phyloP scores from a whole-genome alignment of 2,113 vertebrate genomes.

The Mustela lutreola region DNA sequence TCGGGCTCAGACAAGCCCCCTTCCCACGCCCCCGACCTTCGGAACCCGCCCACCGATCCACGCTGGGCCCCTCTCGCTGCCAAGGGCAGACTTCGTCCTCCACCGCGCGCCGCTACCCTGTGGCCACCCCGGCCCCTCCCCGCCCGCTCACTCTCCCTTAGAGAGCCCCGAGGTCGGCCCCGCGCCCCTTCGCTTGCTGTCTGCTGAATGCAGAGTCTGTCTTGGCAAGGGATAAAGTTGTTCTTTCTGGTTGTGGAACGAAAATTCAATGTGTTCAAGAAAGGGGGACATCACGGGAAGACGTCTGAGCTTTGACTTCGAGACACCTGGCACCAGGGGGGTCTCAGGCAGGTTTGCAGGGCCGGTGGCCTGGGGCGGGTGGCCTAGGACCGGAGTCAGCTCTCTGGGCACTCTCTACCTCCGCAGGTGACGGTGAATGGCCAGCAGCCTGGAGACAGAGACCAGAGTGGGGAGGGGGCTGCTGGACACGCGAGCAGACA shows the following conservation, averaged over 20 bases:
- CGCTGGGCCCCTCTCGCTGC: too few relatives aligned
- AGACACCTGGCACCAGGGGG: not conserved
- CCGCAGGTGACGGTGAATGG: not conserved
- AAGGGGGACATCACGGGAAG: not conserved
- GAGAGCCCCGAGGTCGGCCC: not conserved
- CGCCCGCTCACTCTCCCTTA: not conserved
- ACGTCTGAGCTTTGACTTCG: not conserved
- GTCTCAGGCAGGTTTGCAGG: not conserved
- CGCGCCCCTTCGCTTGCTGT: too few relatives aligned
- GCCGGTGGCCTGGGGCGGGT: not conserved
- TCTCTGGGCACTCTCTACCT: not conserved
- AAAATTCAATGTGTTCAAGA: not conserved
- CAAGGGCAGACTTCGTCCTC: too few relatives aligned
- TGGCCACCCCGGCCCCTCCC: too few relatives aligned
- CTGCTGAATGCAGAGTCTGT: not conserved
- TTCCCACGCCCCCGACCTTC: too few relatives aligned
- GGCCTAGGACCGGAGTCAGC: not conserved
- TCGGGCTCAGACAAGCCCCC: not conserved
- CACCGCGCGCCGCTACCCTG: fast-evolving
- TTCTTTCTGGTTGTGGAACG: not conserved
- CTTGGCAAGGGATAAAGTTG: not conserved
- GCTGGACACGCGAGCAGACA: not conserved
- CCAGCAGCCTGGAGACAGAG: not conserved
- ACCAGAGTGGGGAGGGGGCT: not conserved
- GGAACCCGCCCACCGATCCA: too few relatives aligned